Conservation (phyloP, 2,113 vertebrate species). For the Corythornis cristatus region DNA sequence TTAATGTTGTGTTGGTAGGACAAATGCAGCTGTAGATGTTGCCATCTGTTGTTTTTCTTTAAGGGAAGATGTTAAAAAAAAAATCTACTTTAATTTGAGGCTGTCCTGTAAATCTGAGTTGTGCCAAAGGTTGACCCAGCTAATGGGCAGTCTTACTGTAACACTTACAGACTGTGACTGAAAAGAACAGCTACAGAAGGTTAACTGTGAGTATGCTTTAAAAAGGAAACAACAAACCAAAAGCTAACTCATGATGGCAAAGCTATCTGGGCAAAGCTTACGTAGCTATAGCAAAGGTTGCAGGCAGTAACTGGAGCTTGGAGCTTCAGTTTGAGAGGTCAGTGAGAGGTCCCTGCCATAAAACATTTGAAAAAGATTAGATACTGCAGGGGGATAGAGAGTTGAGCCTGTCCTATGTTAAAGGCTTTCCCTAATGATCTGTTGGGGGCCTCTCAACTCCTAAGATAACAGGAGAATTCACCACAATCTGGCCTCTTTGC, state of each 20-base stretch:
- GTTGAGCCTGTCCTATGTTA: neutral
- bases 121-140: neutral
- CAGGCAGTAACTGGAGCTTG: neutral
- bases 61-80: neutral
- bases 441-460: neutral
- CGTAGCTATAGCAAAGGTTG: too few species aligned
- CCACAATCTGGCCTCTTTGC: neutral
- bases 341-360: constrained; percentile 39
- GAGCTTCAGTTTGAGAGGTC: constrained; percentile 33
- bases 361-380: constrained; percentile 59
- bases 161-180: neutral
- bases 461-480: constrained; percentile 27
- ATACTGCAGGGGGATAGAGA: neutral
- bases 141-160: neutral
- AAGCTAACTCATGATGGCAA: neutral
- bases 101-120: neutral
- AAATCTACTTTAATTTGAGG: neutral
- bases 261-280: neutral
- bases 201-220: neutral
- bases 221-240: neutral
- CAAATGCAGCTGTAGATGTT: neutral
- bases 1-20: neutral
- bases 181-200: neutral
- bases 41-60: neutral
- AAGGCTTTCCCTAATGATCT: constrained; percentile 41